These are phyloP conservation scores for Aplidium turbinatum DNA, from an alignment of 23 tunicate genomes.

Conservation along the genomic window DNA sequence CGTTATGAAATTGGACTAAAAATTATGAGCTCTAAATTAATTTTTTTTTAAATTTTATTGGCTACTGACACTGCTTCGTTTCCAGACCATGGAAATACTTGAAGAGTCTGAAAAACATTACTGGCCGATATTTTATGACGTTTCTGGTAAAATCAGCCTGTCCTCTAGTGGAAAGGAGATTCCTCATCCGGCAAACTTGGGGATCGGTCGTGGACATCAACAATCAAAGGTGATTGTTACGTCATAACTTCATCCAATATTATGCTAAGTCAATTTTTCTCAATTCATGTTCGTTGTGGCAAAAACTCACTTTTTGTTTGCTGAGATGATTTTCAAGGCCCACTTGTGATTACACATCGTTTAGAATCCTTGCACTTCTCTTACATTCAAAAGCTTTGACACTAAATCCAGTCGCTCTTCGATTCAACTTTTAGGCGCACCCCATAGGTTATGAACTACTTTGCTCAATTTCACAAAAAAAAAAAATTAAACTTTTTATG, in stretches of 20 bases:
- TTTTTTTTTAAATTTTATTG: neutral
- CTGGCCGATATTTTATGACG: constrained; percentile 39
- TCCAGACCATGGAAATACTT: constrained; percentile 48
- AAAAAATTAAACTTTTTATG: too few species aligned
- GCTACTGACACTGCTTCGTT: neutral
- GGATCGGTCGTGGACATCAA: constrained; percentile 53
- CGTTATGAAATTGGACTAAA: too few species aligned
- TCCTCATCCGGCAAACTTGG: constrained; percentile 68
- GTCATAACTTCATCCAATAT: neutral
- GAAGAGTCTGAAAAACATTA: constrained; percentile 2
- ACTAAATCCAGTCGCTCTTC: too few species aligned
- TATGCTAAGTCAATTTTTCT: neutral
- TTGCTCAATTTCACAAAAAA: too few species aligned
- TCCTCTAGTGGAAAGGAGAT: constrained; percentile 29
- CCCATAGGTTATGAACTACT: too few species aligned
- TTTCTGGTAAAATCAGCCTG: constrained; percentile 68
- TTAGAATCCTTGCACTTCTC: neutral
- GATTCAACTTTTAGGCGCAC: too few species aligned
- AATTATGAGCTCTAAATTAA: too few species aligned
- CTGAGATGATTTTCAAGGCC: too few species aligned
- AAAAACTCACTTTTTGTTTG: neutral
- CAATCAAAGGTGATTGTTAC: constrained; percentile 39
- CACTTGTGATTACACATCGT: too few species aligned
- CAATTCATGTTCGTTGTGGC: neutral
- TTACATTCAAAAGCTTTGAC: too few species aligned